Percentiles rank a stretch among this genome's conserved stretches.
phyloP scores from a whole-genome alignment of 1,140 invertebrate species.

The Brachionus paranguensis region DNA sequence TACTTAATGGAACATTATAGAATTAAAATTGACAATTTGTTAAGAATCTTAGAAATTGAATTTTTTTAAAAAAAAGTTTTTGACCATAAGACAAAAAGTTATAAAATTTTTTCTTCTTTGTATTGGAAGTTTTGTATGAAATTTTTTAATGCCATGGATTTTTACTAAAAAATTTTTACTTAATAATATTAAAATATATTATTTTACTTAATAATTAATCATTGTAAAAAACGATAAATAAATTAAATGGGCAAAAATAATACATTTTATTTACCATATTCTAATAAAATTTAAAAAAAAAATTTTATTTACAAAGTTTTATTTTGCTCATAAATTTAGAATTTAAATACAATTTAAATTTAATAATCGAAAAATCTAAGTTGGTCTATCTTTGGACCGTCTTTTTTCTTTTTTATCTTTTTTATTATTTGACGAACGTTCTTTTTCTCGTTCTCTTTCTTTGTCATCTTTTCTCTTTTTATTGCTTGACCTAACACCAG shows the following conservation, averaged over 20 bases:
- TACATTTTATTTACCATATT: not conserved
- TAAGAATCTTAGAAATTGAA: too few species aligned
- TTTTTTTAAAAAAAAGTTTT: too few species aligned
- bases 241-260: not conserved
- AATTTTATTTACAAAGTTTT: not conserved
- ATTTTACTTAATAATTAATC: too few species aligned
- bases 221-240: too few species aligned
- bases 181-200: too few species aligned
- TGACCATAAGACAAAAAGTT: too few species aligned
- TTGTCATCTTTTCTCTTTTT: constrained; percentile 8
- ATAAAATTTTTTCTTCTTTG: too few species aligned
- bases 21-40: too few species aligned
- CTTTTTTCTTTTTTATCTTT: constrained; percentile 29
- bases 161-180: too few species aligned
- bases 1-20: not conserved
- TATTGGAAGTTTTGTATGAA: too few species aligned
- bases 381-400: not conserved
- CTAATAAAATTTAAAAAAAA: not conserved
- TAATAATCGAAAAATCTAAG: not conserved
- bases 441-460: not conserved
- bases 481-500: not conserved
- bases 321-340: not conserved
- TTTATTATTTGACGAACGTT: constrained; percentile 3
- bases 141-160: too few species aligned
- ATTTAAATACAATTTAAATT: constrained; percentile 1